Evolutionary conservation across 2,797 vertebrate genomes (phyloP).

Genomic region (Gymnopithys bicolor): DNA sequence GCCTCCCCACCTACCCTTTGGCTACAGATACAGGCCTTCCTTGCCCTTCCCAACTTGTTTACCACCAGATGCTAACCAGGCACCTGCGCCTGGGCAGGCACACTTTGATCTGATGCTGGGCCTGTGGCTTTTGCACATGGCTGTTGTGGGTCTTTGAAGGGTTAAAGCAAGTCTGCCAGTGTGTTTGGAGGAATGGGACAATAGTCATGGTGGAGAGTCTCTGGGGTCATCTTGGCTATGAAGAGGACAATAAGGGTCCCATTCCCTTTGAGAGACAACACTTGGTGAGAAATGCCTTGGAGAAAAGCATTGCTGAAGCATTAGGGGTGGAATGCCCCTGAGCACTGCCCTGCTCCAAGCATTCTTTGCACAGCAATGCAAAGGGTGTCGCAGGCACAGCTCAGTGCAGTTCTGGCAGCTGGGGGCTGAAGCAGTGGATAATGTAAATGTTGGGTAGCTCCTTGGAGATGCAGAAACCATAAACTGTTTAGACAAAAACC

Average conservation of each 20-base stretch:
- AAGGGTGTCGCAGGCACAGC: fast-evolving
- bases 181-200: not conserved
- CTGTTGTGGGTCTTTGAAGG: not conserved
- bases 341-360: fast-evolving
- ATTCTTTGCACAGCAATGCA: not conserved
- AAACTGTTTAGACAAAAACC: not conserved
- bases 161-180: fast-evolving
- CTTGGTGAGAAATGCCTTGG: not conserved
- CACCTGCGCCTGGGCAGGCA: fast-evolving
- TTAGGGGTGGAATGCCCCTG: not conserved
- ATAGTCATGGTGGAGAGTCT: not conserved
- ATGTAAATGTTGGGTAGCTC: not conserved
- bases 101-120: not conserved
- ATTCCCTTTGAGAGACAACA: not conserved
- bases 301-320: not conserved
- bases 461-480: not conserved
- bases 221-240: not conserved
- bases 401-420: fast-evolving
- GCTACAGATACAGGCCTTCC: fast-evolving
- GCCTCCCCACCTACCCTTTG: not conserved
- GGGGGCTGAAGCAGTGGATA: not conserved
- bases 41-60: fast-evolving
- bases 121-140: not conserved
- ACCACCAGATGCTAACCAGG: not conserved
- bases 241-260: not conserved